Conservation (phyloP, 2,888 invertebrate species). For the Himalopsyche japonica region DNA sequence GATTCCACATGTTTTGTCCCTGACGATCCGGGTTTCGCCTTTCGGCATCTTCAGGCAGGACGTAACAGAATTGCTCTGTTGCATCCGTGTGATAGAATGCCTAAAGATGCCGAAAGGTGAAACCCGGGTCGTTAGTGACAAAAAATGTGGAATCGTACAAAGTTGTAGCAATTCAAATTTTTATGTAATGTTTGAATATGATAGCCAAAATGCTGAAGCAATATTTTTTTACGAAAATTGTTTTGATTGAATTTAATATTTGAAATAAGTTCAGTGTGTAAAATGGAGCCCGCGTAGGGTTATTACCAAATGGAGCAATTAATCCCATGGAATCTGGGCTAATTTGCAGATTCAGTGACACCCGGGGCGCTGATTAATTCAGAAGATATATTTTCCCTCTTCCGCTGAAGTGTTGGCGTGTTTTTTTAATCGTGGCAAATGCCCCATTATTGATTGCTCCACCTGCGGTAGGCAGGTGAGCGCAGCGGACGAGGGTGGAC, state of each 20-base stretch:
- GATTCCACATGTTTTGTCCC: too few relatives aligned
- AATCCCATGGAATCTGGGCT: not conserved
- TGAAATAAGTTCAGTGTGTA: not conserved
- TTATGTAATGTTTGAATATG: too few relatives aligned
- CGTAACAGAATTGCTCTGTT: too few relatives aligned
- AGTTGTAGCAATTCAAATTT: too few relatives aligned
- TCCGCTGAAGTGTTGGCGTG: slow-evolving; percentile 27
- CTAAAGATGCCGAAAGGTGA: too few relatives aligned
- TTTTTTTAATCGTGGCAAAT: slow-evolving; percentile 33
- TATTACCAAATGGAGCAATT: not conserved
- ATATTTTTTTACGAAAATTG: too few relatives aligned
- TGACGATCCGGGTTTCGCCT: too few relatives aligned
- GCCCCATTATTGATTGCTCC: slow-evolving; percentile 33
- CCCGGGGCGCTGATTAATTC: slow-evolving; percentile 10
- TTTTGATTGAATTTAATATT: not conserved
- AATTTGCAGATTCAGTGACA: not conserved
- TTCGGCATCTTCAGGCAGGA: too few relatives aligned
- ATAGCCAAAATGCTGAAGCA: too few relatives aligned
- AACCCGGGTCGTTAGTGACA: too few relatives aligned
- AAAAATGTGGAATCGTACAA: too few relatives aligned
- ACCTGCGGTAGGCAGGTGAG: slow-evolving; percentile 17
- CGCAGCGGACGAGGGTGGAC: slow-evolving; percentile 7
- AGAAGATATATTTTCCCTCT: not conserved
- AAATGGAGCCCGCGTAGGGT: not conserved
- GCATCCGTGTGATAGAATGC: too few relatives aligned